Evolutionary conservation across 2,888 invertebrate genomes (phyloP).

Genomic region (Conus canariensis): DNA sequence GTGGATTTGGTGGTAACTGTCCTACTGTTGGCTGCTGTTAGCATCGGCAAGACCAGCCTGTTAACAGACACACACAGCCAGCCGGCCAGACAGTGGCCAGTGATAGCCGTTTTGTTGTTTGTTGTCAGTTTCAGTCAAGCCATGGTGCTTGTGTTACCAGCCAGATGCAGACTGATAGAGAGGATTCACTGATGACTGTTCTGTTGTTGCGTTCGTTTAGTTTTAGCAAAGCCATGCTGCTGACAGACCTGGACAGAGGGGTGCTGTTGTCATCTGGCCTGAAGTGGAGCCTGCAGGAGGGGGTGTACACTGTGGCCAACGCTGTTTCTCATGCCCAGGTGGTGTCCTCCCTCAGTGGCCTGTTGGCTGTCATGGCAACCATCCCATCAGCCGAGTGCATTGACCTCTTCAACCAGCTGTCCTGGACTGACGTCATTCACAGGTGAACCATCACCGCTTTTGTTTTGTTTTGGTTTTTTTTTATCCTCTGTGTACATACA

Average conservation of each 20-base stretch:
- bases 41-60: too few species aligned
- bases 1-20: too few species aligned
- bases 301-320: constrained; percentile 67
- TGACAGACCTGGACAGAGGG: constrained; percentile 59
- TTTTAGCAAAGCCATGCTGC: constrained; percentile 40
- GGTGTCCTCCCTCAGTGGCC: constrained; percentile 58
- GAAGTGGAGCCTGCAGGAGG: constrained; percentile 64
- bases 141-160: too few species aligned
- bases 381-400: constrained; percentile 53
- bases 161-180: too few species aligned
- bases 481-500: not conserved
- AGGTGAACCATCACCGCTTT: constrained; percentile 58
- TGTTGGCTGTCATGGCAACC: constrained; percentile 62
- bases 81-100: too few species aligned
- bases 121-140: too few species aligned
- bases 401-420: constrained; percentile 60
- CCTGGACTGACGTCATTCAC: constrained; percentile 68
- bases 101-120: too few species aligned
- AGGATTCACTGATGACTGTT: too few species aligned
- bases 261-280: constrained; percentile 65
- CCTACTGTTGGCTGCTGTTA: not conserved
- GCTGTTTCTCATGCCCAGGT: constrained; percentile 73
- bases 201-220: not conserved
- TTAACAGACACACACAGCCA: too few species aligned
- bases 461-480: not conserved